Evolutionary conservation across 1,140 invertebrate genomes (phyloP), one percentile per base, ranked within the genome.

Genomic region (Cardiocondyla obscurior): DNA sequence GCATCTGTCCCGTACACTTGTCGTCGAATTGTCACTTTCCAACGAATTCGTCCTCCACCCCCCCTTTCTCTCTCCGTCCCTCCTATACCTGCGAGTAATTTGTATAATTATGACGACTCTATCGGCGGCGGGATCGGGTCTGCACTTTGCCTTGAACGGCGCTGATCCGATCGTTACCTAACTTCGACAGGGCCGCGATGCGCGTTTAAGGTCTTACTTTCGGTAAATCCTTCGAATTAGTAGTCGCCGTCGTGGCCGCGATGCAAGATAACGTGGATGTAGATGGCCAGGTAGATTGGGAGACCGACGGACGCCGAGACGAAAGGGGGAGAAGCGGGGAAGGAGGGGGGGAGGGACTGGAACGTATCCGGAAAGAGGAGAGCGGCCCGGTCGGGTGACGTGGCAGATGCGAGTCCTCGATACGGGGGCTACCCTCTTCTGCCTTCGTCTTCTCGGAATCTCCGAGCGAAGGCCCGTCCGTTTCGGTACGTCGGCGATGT

Each of bases 221-320:
- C 90, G 85, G 90, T 90, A 91, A 90, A 93, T 91, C 91, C 88
- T n/a, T 90, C 91, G 89, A 92, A 94, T 94, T 93, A 94, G 92
- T 92, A 93, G 92, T 91, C 90, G 70, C 72, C 86, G 84, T 90
- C 88, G 90, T 90, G 62, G 64, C 85, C 74, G 90, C 88, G 92
- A 93, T 92, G 90, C 88, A 91, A 93, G 92, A 93, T 93, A 93
- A 92, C 85, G 84, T 33, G 87, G 90, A 86, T 89, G 85, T 91
- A 90, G 91, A 92, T 90, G 88, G 64, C 73, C 87, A 86, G 74
- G 76, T 83, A 92, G 89, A 92, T 92, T 90, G 90, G 87, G 81
- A 62, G 67, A 62, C 49, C 28, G 58, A 28, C 36, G 64, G 67
- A 58, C 57, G 79, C 33, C 36, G 72, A 70, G 65, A 30, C 53